phyloP scores from a whole-genome alignment of 1,140 invertebrate genomes.

The Ceratina japonica region DNA sequence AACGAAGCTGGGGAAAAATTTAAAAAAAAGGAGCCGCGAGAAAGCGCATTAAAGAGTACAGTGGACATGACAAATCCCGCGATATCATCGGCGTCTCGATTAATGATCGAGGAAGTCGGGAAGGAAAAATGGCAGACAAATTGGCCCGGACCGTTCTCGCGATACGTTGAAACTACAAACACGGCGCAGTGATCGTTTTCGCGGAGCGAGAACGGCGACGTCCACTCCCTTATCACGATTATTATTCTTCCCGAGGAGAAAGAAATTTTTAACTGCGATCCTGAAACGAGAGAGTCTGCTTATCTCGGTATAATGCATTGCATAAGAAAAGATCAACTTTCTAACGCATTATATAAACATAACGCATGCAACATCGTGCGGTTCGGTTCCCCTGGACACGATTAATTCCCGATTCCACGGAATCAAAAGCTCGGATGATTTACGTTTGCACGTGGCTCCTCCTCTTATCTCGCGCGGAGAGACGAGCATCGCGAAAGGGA shows the following conservation, averaged over 20 bases:
- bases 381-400: neutral
- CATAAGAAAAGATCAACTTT: slow-evolving; percentile 31
- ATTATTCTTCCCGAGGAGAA: neutral
- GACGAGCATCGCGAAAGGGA: slow-evolving; percentile 14
- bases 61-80: neutral
- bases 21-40: neutral
- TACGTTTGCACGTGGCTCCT: neutral
- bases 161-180: neutral
- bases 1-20: neutral
- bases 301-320: slow-evolving; percentile 17
- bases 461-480: neutral
- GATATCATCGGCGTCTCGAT: neutral
- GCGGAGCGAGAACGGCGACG: neutral
- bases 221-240: neutral
- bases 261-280: neutral
- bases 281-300: neutral
- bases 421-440: slow-evolving; percentile 8
- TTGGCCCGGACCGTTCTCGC: neutral
- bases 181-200: neutral
- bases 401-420: slow-evolving; percentile 3
- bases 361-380: neutral
- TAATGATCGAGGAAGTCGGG: neutral
- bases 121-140: neutral
- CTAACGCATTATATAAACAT: slow-evolving; percentile 25
- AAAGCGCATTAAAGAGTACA: neutral